Evolutionary conservation across 2,113 vertebrate species (phyloP).

Genomic region (Candoia aspera): DNA sequence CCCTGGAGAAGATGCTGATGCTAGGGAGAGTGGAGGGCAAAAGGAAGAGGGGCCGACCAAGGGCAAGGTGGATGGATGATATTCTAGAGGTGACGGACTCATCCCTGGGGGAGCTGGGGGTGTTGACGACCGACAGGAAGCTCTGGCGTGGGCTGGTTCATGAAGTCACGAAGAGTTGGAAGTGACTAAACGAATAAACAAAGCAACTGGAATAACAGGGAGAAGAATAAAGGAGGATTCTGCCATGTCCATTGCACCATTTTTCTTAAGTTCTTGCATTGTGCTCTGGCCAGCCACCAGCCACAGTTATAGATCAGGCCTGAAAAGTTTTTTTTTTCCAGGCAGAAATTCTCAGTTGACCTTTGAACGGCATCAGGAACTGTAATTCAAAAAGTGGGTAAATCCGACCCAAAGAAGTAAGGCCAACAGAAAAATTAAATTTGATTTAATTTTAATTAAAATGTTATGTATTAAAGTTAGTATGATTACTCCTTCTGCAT

Average conservation of each 20-base stretch:
- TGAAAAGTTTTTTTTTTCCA: neutral
- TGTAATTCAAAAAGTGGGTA: neutral
- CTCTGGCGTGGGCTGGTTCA: too few species aligned
- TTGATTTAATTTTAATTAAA: neutral
- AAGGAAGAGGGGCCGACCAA: too few species aligned
- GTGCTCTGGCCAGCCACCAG: neutral
- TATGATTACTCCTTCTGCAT: neutral
- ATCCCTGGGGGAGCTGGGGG: too few species aligned
- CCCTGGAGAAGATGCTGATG: too few species aligned
- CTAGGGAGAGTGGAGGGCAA: too few species aligned
- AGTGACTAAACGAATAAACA: too few species aligned
- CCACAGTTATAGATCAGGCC: neutral
- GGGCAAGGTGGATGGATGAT: too few species aligned
- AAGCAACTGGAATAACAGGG: neutral
- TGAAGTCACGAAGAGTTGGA: too few species aligned
- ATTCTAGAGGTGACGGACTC: too few species aligned
- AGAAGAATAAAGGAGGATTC: neutral
- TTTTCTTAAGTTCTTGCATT: accelerated
- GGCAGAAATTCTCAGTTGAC: neutral
- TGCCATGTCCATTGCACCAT: neutral
- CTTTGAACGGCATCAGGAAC: neutral
- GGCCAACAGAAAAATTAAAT: neutral
- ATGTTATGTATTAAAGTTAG: neutral
- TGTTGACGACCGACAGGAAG: too few species aligned
- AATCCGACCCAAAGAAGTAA: neutral